Evolutionary conservation across 2,113 vertebrate species (phyloP).

Genomic region (Argyrosomus japonicus): DNA sequence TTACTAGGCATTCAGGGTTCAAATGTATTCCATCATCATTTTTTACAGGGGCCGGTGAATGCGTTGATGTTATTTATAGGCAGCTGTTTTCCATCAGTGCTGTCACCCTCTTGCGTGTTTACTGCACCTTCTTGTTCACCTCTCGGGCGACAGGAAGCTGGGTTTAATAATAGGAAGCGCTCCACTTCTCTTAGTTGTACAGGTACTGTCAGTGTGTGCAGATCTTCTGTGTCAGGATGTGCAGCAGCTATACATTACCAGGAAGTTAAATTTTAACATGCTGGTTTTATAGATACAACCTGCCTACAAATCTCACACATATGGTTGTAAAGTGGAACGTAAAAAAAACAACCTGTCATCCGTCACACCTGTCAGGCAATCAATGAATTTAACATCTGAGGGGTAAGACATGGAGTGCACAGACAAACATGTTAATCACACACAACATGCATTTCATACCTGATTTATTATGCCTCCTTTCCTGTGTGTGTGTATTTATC

Average conservation of each 20-base stretch:
- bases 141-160: constrained; percentile 41
- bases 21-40: constrained; percentile 73
- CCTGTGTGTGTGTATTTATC: constrained; percentile 6
- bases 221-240: neutral
- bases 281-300: neutral
- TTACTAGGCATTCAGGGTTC: constrained; percentile 74
- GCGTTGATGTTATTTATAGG: constrained; percentile 79
- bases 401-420: constrained; percentile 17
- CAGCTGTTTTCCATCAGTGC: constrained; percentile 68
- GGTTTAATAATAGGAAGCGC: constrained; percentile 57
- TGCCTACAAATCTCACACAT: constrained; percentile 17
- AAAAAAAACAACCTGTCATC: constrained; percentile 8
- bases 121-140: constrained; percentile 52
- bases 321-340: constrained; percentile 8
- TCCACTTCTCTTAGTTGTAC: constrained; percentile 13
- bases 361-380: constrained; percentile 33
- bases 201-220: constrained; percentile 11
- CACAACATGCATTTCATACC: constrained; percentile 28
- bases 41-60: constrained; percentile 74
- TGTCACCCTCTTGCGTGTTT: constrained; percentile 58
- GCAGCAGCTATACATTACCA: neutral
- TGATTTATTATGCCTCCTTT: constrained; percentile 13
- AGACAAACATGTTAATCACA: constrained; percentile 61
- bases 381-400: constrained; percentile 50
- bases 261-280: neutral